Evolutionary conservation across 2,797 vertebrate species (phyloP).

Genomic region (Agapornis canus): DNA sequence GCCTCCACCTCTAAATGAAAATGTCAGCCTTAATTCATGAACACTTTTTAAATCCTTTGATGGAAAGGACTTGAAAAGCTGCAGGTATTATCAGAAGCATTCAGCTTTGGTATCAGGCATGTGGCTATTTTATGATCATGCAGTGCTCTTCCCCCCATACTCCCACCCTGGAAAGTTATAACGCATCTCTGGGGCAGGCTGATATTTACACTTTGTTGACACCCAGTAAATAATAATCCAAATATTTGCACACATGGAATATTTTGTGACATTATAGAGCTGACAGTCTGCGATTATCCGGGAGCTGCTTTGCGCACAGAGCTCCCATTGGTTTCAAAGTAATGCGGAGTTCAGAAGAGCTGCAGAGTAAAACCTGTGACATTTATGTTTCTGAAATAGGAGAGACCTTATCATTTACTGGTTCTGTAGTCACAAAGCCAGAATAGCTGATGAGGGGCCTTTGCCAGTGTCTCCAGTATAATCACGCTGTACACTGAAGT

Average conservation of each 20-base stretch:
- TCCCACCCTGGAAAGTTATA: conserved; percentile 15
- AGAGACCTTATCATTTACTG: conserved; percentile 65
- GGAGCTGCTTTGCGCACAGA: conserved; percentile 24
- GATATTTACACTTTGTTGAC: conserved; percentile 66
- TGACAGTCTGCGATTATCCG: conserved; percentile 48
- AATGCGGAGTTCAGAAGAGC: conserved; percentile 30
- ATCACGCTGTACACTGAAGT: conserved; percentile 9
- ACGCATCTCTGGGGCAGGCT: conserved; percentile 42
- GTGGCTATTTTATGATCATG: neutral
- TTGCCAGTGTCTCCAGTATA: conserved; percentile 20
- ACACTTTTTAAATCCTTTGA: conserved; percentile 31
- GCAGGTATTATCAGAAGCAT: neutral
- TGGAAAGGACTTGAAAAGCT: conserved; percentile 35
- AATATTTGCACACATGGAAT: conserved; percentile 69
- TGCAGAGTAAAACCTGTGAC: conserved; percentile 62
- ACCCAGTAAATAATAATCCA: conserved; percentile 68
- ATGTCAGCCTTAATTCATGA: conserved; percentile 60
- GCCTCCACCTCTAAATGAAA: conserved; percentile 52
- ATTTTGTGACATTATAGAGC: conserved; percentile 64
- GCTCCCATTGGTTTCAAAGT: conserved; percentile 64
- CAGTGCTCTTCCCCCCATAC: neutral
- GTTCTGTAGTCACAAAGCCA: conserved; percentile 55
- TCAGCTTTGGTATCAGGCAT: neutral
- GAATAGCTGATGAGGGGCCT: conserved; percentile 63
- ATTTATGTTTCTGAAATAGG: conserved; percentile 72